phyloP scores from a whole-genome alignment of 2,797 vertebrate genomes.

The Clangula hyemalis region DNA sequence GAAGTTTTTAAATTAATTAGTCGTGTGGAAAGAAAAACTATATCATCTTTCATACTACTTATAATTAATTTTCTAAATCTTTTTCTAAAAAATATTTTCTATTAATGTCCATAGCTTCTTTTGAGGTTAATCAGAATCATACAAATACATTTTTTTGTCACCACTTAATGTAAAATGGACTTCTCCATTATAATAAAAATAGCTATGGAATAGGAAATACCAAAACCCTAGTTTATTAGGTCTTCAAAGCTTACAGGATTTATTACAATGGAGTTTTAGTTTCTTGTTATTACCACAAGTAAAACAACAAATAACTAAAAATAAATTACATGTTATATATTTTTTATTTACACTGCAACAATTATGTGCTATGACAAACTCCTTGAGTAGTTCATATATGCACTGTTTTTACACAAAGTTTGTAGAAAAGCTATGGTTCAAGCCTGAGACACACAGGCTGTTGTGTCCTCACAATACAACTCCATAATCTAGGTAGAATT shows the following conservation, averaged over 20 bases:
- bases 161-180: background rate
- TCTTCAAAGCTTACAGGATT: background rate
- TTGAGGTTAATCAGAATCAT: background rate
- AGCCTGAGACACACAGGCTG: background rate
- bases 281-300: background rate
- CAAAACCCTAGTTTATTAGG: background rate
- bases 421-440: background rate
- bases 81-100: background rate
- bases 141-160: background rate
- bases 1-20: background rate
- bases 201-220: background rate
- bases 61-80: background rate
- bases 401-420: background rate
- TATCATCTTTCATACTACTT: background rate
- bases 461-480: background rate
- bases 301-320: background rate
- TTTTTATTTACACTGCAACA: background rate
- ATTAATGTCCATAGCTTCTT: background rate
- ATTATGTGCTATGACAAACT: background rate
- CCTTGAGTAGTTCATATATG: background rate
- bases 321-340: background rate
- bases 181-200: background rate
- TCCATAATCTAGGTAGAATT: background rate
- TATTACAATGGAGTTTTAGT: background rate
- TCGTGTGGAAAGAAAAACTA: background rate